Conservation (phyloP, 2,888 invertebrate species). For the Patella caerulea region DNA sequence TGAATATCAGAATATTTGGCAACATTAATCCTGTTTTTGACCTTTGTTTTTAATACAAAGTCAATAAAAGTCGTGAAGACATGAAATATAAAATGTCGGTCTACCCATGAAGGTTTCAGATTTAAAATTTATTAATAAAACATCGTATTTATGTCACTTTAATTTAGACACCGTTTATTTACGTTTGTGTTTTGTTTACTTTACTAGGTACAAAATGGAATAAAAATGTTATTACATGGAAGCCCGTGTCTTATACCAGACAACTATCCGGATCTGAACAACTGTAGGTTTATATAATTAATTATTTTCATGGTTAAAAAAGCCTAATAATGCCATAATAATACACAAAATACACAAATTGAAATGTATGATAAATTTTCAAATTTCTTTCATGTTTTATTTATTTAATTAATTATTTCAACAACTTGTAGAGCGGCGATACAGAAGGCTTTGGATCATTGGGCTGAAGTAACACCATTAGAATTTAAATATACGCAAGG, state of each 20-base stretch:
- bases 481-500: conserved; percentile 38
- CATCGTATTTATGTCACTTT: background rate
- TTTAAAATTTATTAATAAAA: too few species aligned
- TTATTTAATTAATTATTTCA: background rate
- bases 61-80: too few species aligned
- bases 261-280: conserved; percentile 39
- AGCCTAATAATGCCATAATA: background rate
- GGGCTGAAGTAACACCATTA: conserved; percentile 56
- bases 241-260: conserved; percentile 36
- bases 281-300: conserved; percentile 33
- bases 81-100: too few species aligned
- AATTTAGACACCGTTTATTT: background rate
- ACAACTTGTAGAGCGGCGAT: conserved; percentile 44
- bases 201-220: conserved; percentile 45
- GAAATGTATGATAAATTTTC: background rate
- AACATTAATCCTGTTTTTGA: too few species aligned
- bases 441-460: conserved; percentile 47
- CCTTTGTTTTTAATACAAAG: too few species aligned
- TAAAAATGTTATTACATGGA: conserved; percentile 48
- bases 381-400: background rate
- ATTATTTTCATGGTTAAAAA: background rate
- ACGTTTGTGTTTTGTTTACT: background rate
- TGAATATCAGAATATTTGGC: too few species aligned
- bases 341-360: conserved; percentile 24
- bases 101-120: too few species aligned